phyloP scores from a whole-genome alignment of 2,888 invertebrate species.

The Trisateles emortualis region DNA sequence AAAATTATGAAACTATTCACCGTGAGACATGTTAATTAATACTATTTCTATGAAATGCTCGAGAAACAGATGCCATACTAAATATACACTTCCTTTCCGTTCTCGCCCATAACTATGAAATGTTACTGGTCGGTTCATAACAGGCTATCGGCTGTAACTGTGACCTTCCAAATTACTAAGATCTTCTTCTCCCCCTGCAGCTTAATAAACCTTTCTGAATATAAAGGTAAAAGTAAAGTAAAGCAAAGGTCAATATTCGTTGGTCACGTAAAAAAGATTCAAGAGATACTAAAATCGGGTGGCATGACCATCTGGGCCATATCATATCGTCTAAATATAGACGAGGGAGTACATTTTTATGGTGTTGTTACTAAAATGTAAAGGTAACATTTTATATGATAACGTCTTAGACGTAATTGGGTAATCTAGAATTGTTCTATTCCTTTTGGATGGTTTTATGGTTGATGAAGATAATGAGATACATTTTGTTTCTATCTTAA shows the following conservation, averaged over 20 bases:
- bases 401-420: conserved; percentile 34
- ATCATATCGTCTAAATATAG: conserved; percentile 83
- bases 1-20: conserved; percentile 74
- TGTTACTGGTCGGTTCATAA: conserved; percentile 79
- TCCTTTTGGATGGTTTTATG: conserved; percentile 36
- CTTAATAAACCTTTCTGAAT: conserved; percentile 54
- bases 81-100: conserved; percentile 85
- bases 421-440: conserved; percentile 42
- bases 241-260: conserved; percentile 62
- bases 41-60: conserved; percentile 78
- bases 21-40: conserved; percentile 81
- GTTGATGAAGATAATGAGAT: conserved; percentile 31
- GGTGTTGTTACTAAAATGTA: conserved; percentile 68
- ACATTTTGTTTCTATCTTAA: not conserved
- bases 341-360: conserved; percentile 77
- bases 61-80: conserved; percentile 82
- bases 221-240: conserved; percentile 60
- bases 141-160: conserved; percentile 78
- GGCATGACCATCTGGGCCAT: conserved; percentile 83
- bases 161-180: conserved; percentile 65
- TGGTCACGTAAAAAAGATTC: conserved; percentile 77
- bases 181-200: conserved; percentile 58
- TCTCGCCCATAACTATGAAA: conserved; percentile 82
- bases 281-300: conserved; percentile 83
- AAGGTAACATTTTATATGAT: conserved; percentile 57